A percentile compares a stretch with the other conserved stretches of the same genome.
Conservation (phyloP, 2,797 vertebrate genomes). For the Pteronotus mesoamericanus region DNA sequence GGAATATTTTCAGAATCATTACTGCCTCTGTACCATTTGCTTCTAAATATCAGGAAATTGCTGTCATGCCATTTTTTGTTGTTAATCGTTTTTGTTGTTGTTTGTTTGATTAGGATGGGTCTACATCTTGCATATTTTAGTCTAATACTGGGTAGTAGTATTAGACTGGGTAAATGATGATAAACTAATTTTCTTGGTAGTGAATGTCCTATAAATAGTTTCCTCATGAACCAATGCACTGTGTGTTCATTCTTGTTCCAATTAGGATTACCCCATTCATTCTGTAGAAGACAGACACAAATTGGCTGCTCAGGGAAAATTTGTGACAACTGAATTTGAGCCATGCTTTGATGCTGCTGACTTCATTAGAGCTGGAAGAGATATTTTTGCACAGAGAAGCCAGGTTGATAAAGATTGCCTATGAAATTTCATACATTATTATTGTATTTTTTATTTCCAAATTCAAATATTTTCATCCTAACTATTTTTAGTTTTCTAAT, state of each 20-base stretch:
- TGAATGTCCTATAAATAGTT: not conserved
- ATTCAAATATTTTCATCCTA: not conserved
- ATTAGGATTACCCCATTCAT: conserved; percentile 92
- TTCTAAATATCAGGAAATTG: conserved; percentile 25
- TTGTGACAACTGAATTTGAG: conserved; percentile 98
- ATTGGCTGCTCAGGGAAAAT: conserved; percentile 95
- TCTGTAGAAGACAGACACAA: conserved; percentile 97
- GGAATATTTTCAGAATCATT: not conserved
- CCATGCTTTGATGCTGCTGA: conserved; percentile 99
- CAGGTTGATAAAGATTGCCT: conserved; percentile 85
- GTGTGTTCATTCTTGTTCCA: conserved; percentile 27
- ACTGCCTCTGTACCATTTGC: not conserved
- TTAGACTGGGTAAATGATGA: not conserved
- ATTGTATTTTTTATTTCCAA: not conserved
- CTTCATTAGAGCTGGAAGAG: conserved; percentile 96
- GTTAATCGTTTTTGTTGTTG: not conserved
- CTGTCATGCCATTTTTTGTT: not conserved
- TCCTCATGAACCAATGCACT: not conserved
- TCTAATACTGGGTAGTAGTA: not conserved
- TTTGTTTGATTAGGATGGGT: conserved; percentile 7
- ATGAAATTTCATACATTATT: not conserved
- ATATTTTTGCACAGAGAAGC: conserved; percentile 98
- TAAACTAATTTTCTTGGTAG: not conserved
- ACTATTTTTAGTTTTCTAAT: not conserved
- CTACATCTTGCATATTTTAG: not conserved